Base-by-base conservation (phyloP, 2,113 vertebrate species). In the Vidua macroura region DNA sequence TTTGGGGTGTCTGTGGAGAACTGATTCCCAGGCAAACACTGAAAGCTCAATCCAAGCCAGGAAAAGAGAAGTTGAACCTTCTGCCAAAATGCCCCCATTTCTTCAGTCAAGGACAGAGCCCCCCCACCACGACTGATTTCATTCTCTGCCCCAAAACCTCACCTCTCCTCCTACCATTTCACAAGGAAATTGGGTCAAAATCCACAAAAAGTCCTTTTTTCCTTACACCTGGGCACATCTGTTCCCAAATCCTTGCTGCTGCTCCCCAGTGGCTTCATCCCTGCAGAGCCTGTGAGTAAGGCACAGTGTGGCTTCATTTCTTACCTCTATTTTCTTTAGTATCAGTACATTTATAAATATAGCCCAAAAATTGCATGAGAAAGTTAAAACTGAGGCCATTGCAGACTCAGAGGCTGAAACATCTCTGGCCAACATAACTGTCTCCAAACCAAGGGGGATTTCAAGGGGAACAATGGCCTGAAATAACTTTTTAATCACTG, bases 51-150 rank as follows among this genome's bases (percentile, higher is more conserved):
- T 6, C 23, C 90, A 67, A 24, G n/a, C 7, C n/a, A 27, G 53
- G 24, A 51, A 72, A 66, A 17, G 63, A 44, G 66, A 83, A 59
- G 25, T 6, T 63, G 79, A 58, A 27, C 31, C 19, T 81, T 41
- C 51, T 43, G 27, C 25, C 46, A 23, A 11, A 46, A 2, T 4
- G 10, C 13, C 25, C 49, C 5, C 23, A 2, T 16, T 28, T 25
- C 60, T 31, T 62, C 1, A 16, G 10, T 0, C 13, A 43, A 62
- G 64, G 43, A 9, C 53, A 41, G 22, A 77, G 39, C 44, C 25
- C 1, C 41, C 13, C 35, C 30, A 7, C 22, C 46, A n/a, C 0
- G 3, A 25, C 44, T 2, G 3, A 6, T 13, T 28, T 12, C 1
- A 58, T 30, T 27, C 55, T 31, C 86, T 63, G 83, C 25, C 53